Conservation (phyloP, 2,888 invertebrate species). For the Notodonta ziczac region DNA sequence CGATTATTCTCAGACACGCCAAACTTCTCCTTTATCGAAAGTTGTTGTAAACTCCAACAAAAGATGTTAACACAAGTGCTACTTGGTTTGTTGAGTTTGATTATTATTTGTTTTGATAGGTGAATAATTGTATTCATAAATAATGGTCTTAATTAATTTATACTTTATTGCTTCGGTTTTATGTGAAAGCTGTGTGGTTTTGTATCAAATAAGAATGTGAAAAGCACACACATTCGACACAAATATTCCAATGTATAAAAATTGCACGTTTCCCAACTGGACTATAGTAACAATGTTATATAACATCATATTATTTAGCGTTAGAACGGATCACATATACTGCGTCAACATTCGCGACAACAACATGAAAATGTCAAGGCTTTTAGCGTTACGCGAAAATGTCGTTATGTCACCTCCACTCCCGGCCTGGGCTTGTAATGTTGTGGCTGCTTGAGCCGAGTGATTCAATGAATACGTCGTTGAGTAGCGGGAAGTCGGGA, state of each 20-base stretch:
- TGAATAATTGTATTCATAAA: not conserved
- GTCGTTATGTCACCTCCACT: conserved; percentile 28
- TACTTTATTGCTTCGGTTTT: not conserved
- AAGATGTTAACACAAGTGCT: conserved; percentile 1
- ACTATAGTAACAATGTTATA: too few species aligned
- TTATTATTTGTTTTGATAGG: not conserved
- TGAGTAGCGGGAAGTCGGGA: conserved; percentile 15
- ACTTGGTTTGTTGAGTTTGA: not conserved
- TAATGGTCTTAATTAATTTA: not conserved
- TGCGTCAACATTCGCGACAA: conserved; percentile 30
- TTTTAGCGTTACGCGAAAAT: conserved; percentile 40
- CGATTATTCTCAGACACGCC: not conserved
- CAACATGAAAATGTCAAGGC: conserved; percentile 41
- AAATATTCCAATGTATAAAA: too few species aligned
- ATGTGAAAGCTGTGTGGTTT: too few species aligned
- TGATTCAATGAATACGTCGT: conserved; percentile 21
- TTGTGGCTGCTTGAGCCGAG: conserved; percentile 16
- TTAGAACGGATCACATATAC: conserved; percentile 1
- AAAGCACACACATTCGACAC: too few species aligned
- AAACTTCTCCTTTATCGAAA: not conserved
- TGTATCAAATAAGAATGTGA: too few species aligned
- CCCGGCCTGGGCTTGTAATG: conserved; percentile 16
- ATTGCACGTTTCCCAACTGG: too few species aligned
- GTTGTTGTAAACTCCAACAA: not conserved
- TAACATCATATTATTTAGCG: not conserved